Conservation (phyloP, 1,140 invertebrate species). For the Oryctes rhinoceros region DNA sequence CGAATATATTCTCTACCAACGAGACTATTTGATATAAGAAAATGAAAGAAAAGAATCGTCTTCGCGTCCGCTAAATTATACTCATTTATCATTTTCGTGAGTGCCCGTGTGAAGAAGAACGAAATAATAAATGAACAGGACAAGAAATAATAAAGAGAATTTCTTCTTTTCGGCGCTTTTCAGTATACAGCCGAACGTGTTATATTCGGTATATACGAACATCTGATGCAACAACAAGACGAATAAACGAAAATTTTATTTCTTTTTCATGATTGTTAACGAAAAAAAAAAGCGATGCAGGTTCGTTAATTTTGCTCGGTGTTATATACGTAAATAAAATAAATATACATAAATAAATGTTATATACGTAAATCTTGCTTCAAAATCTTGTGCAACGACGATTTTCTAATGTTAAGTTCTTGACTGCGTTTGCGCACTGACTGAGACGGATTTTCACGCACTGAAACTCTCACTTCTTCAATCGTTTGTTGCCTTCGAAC, state of each 20-base stretch:
- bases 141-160: slow-evolving; percentile 7
- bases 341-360: too few species aligned
- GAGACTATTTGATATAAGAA: slow-evolving; percentile 17
- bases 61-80: slow-evolving; percentile 30
- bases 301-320: too few species aligned
- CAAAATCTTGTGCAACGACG: too few species aligned
- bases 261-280: background rate
- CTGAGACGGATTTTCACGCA: too few species aligned
- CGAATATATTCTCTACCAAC: slow-evolving; percentile 5
- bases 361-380: too few species aligned
- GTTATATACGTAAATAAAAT: too few species aligned
- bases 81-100: slow-evolving; percentile 26
- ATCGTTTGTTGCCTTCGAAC: too few species aligned
- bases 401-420: too few species aligned
- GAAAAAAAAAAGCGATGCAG: background rate
- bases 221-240: background rate
- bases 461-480: too few species aligned
- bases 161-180: background rate
- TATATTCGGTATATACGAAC: background rate
- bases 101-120: slow-evolving; percentile 10
- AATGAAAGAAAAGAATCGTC: slow-evolving; percentile 33
- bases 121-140: slow-evolving; percentile 31
- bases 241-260: background rate
- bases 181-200: background rate
- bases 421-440: too few species aligned